Percentiles rank a stretch among this genome's conserved stretches.
Evolutionary conservation across 2,888 invertebrate genomes (phyloP).

Genomic region (Gryllus longicercus): DNA sequence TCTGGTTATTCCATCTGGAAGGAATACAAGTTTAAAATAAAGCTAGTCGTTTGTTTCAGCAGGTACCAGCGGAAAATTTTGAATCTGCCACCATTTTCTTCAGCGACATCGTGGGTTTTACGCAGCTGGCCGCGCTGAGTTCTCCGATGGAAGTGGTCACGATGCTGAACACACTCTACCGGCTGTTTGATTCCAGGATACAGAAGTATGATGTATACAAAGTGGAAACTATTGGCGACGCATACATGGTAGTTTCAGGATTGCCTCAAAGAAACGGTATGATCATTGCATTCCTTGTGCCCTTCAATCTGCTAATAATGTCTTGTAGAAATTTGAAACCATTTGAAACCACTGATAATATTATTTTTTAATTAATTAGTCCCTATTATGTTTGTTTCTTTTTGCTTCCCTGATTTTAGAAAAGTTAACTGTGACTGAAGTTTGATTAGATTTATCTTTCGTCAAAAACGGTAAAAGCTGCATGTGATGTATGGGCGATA

Average conservation of each 20-base stretch:
- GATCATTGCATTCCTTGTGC: neutral
- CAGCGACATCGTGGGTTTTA: conserved; percentile 69
- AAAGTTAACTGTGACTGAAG: no score
- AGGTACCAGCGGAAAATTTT: conserved; percentile 62
- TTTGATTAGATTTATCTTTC: no score
- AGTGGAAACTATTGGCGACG: conserved; percentile 63
- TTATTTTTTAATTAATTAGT: no score
- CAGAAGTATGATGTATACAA: conserved; percentile 71
- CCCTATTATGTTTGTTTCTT: no score
- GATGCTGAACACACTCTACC: conserved; percentile 71
- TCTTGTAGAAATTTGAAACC: neutral
- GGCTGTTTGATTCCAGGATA: conserved; percentile 67
- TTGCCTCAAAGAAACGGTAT: conserved; percentile 56
- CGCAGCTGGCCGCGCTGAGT: conserved; percentile 58
- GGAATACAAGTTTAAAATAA: no score
- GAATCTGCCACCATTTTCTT: conserved; percentile 68
- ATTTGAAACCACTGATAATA: no score
- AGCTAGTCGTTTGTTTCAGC: conserved; percentile 27
- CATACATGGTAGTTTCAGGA: conserved; percentile 62
- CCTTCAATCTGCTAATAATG: neutral
- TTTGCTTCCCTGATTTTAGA: no score
- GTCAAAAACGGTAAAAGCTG: no score
- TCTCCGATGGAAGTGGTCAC: conserved; percentile 63
- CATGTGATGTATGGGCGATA: no score
- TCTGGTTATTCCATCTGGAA: no score